Evolutionary conservation across 2,888 invertebrate genomes (phyloP).

Genomic region (Melangyna quadrimaculata): DNA sequence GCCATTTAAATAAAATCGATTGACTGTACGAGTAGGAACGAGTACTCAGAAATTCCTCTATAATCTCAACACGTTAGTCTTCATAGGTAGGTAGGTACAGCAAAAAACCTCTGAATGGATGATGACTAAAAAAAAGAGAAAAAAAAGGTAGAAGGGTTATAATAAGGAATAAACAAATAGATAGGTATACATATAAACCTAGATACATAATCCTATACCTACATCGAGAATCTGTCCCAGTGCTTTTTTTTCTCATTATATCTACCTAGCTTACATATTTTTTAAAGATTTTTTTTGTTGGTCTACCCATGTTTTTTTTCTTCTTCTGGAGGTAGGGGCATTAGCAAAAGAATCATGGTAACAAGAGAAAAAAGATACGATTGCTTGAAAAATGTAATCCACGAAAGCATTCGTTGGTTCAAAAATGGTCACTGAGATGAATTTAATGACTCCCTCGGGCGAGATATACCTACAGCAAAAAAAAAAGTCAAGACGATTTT

Average conservation of each 20-base stretch:
- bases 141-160: slow-evolving; percentile 9
- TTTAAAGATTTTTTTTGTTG: slow-evolving; percentile 3
- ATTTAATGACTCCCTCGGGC: slow-evolving; percentile 69
- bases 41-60: slow-evolving; percentile 6
- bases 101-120: slow-evolving; percentile 30
- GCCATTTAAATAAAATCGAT: slow-evolving; percentile 48
- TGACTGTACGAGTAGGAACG: neutral
- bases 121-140: neutral
- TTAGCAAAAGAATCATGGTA: slow-evolving; percentile 24
- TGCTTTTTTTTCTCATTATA: slow-evolving; percentile 33
- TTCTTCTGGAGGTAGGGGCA: neutral
- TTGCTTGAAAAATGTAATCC: slow-evolving; percentile 15
- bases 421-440: slow-evolving; percentile 66
- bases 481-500: slow-evolving; percentile 27
- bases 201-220: neutral
- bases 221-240: slow-evolving; percentile 1
- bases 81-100: slow-evolving; percentile 27
- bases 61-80: slow-evolving; percentile 38
- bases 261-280: slow-evolving; percentile 20
- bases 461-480: neutral
- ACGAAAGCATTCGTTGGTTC: slow-evolving; percentile 22
- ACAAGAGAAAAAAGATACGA: slow-evolving; percentile 1
- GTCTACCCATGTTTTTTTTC: slow-evolving; percentile 13
- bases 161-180: slow-evolving; percentile 10
- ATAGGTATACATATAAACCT: neutral